These are phyloP conservation scores for Perizoma affinitatum DNA, from an alignment of 2,888 invertebrate genomes.

Conservation along the genomic window DNA sequence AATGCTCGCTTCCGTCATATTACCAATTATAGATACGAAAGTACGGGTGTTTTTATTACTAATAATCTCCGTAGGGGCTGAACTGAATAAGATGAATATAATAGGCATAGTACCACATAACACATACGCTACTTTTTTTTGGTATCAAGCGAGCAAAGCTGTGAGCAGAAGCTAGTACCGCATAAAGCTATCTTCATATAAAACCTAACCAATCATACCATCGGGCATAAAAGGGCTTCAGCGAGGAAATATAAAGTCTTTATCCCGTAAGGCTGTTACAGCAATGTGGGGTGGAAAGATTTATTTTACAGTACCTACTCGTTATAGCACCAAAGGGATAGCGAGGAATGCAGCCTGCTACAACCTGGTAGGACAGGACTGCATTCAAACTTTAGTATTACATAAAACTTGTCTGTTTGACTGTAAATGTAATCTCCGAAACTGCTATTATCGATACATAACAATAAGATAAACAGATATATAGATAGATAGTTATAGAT, in stretches of 20 bases:
- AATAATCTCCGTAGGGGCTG: too few species aligned
- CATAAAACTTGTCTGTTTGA: neutral
- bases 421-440: neutral
- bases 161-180: constrained; percentile 4
- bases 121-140: too few species aligned
- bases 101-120: too few species aligned
- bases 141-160: too few species aligned
- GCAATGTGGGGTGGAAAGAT: constrained; percentile 74
- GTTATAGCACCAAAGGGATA: constrained; percentile 77
- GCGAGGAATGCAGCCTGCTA: constrained; percentile 71
- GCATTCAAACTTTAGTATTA: constrained; percentile 28
- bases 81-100: too few species aligned
- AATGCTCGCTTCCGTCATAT: too few species aligned
- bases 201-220: constrained; percentile 47
- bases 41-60: too few species aligned
- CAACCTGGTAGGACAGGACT: constrained; percentile 43
- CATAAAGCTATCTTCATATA: constrained; percentile 56
- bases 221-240: constrained; percentile 61
- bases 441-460: too few species aligned
- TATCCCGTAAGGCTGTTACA: constrained; percentile 73
- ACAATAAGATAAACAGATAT: too few species aligned
- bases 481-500: too few species aligned
- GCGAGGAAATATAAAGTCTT: constrained; percentile 79
- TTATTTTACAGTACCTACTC: constrained; percentile 79
- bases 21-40: too few species aligned